Evolutionary conservation across 2,888 invertebrate species (phyloP).

Genomic region (Nomada fucata): DNA sequence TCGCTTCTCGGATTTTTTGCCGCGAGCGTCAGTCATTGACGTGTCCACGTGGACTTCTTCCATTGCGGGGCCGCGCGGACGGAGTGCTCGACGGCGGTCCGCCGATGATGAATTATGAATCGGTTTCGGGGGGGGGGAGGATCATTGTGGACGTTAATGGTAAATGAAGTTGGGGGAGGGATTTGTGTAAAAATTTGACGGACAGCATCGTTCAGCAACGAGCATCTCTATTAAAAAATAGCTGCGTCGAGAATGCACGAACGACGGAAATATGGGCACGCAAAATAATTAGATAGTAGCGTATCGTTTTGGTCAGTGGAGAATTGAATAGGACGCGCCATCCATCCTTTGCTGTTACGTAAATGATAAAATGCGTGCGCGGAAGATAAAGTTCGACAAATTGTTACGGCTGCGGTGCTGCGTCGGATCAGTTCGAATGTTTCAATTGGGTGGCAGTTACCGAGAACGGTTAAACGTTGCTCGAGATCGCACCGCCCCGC

Average conservation of each 20-base stretch:
- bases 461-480: neutral
- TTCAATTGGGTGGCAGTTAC: neutral
- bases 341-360: no score
- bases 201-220: no score
- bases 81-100: slow-evolving; percentile 4
- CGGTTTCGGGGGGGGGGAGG: neutral
- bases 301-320: no score
- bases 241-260: no score
- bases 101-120: slow-evolving; percentile 51
- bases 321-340: no score
- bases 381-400: no score
- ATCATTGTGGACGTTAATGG: neutral
- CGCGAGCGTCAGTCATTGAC: slow-evolving; percentile 43
- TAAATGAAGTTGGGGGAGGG: neutral
- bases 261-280: no score
- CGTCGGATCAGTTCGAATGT: neutral
- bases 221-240: no score
- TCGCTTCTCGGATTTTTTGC: slow-evolving; percentile 7
- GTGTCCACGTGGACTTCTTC: slow-evolving; percentile 57
- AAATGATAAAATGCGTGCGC: no score
- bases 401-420: no score
- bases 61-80: neutral
- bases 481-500: neutral
- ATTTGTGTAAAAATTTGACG: no score
- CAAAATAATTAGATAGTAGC: no score